Base-by-base conservation (phyloP, 2,888 invertebrate species). In the Sisyra nigra region DNA sequence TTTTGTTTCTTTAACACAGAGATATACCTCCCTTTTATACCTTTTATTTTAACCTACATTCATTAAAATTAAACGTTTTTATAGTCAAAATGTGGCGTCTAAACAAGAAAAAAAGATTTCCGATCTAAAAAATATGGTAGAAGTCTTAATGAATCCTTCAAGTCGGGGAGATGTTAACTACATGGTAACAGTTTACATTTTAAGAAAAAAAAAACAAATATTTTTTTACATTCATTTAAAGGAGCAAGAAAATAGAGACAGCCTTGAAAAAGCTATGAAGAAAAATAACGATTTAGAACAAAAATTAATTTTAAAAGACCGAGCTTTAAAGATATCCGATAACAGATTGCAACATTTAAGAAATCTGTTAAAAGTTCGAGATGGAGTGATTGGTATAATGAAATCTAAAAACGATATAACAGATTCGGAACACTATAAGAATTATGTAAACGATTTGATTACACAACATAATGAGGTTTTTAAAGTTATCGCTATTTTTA, bases 301-400 rank as follows among this genome's bases (percentile, higher is more conserved):
- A 5, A 15, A 40, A 5, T 14, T 40, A 40, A 8, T 9, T 57
- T 2, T 52, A 50, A 11, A 52, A 52, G 1, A 56, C 29, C 66
- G 69, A 44, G 69, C 72, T 46, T 55, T 76, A 8, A 72, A 74
- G 42, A 69, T 71, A 42, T 72, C 74, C 51, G 69, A 69, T 45
- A 71, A 71, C 44, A 67, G 72, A 45, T 67, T 76, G 56, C 68
- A 67, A 51, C 70, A 73, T 52, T 72, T 74, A 66, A 71, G 70
- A 58, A 72, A 71, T 55, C 64, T 73, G 50, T 63, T 75, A 49
- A 72, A 72, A 63, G 70, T 71, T 51, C 66, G 73, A 9, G 73
- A 74, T 48, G 75, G 74, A 50, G 57, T 77, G 48, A 68, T 74
- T 49, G 68, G 65, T 40, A 64, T 74, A 57, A 58, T 76, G 46